Evolutionary conservation across 2,797 vertebrate genomes (phyloP).

Genomic region (Pipistrellus kuhlii): DNA sequence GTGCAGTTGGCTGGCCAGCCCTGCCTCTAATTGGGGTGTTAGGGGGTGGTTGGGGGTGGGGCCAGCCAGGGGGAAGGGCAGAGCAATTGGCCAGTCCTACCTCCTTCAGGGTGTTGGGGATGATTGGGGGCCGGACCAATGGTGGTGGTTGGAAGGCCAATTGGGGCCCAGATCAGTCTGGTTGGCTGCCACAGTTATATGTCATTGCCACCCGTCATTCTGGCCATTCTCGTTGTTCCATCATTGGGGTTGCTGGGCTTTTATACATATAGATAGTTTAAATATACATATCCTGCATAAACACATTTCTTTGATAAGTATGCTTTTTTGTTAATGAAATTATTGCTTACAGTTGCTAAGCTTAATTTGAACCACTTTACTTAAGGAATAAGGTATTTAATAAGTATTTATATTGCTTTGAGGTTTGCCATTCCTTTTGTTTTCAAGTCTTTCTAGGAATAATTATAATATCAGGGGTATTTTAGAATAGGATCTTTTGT

Average conservation of each 20-base stretch:
- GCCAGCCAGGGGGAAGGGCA: no score
- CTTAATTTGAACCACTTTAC: neutral
- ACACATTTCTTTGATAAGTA: neutral
- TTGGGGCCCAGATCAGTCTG: no score
- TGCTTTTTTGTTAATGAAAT: neutral
- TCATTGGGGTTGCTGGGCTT: no score
- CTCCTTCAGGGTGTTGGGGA: no score
- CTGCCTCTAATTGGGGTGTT: no score
- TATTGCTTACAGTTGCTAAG: neutral
- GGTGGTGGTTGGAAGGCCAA: rapidly evolving
- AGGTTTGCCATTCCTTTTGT: neutral
- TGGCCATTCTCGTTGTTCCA: no score
- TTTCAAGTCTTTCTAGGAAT: slow-evolving; percentile 1
- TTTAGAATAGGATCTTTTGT: neutral
- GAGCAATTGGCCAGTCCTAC: no score
- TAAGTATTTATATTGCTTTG: neutral
- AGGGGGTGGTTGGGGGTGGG: no score
- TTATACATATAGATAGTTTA: neutral
- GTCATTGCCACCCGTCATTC: no score
- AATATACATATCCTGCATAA: neutral
- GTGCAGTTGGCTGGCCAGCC: no score
- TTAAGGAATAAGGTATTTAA: neutral
- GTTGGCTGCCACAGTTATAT: no score
- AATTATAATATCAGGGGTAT: neutral
- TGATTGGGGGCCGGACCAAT: no score